These are phyloP conservation scores for Druon quercuslanigerum DNA, from an alignment of 1,140 invertebrate species.

Conservation along the genomic window DNA sequence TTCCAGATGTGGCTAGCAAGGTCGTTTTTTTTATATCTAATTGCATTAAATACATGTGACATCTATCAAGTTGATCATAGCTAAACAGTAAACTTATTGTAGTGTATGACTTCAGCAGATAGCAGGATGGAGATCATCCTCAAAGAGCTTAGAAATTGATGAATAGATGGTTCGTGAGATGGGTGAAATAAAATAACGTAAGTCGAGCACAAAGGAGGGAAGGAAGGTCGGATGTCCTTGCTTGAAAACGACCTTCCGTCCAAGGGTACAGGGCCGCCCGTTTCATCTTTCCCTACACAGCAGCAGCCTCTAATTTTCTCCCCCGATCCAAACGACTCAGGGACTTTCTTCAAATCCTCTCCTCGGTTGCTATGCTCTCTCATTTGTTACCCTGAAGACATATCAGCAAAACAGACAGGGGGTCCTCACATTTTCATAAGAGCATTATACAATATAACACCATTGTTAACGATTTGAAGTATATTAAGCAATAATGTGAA, in stretches of 20 bases:
- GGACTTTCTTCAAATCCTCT: constrained; percentile 21
- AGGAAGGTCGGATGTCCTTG: constrained; percentile 55
- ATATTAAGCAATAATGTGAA: too few relatives aligned
- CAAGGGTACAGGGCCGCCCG: constrained; percentile 71
- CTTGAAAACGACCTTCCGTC: constrained; percentile 64
- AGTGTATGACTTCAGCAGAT: too few relatives aligned
- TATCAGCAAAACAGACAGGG: constrained; percentile 10
- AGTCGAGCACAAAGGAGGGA: constrained; percentile 56
- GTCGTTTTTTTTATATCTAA: background rate
- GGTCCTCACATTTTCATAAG: background rate
- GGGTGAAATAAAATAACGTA: constrained; percentile 47
- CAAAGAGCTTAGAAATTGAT: background rate
- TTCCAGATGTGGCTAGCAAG: constrained; percentile 16
- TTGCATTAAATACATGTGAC: background rate
- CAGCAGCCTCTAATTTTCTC: constrained; percentile 33
- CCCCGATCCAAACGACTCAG: constrained; percentile 13
- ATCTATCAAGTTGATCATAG: background rate
- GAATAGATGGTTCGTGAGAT: constrained; percentile 24
- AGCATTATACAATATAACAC: background rate
- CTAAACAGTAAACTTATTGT: background rate
- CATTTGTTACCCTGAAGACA: constrained; percentile 31
- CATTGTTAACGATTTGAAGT: background rate
- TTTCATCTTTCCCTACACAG: constrained; percentile 40
- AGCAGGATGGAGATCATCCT: background rate
- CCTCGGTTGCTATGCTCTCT: background rate